Evolutionary conservation across 2,113 vertebrate species (phyloP).

Genomic region (Acrocephalus kingi): DNA sequence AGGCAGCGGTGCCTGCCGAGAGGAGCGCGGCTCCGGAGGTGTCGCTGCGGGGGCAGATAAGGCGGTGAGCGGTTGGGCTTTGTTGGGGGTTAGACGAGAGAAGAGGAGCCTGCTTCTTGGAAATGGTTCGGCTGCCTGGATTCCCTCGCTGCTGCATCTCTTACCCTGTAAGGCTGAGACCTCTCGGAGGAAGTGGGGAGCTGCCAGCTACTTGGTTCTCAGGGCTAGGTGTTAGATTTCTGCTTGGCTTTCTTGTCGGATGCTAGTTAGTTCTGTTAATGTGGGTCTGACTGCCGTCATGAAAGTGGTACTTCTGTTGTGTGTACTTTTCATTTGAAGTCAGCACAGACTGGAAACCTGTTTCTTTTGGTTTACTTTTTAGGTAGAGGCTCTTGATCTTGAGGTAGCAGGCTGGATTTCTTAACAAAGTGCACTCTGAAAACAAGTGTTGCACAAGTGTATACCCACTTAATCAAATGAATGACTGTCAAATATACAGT

Average conservation of each 20-base stretch:
- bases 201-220: conserved; percentile 58
- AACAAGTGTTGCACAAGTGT: not conserved
- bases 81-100: not conserved
- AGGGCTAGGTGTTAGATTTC: conserved; percentile 25
- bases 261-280: not conserved
- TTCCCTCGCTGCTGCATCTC: conserved; percentile 49
- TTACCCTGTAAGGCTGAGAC: not conserved
- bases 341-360: not conserved
- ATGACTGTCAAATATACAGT: not conserved
- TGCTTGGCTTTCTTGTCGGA: not conserved
- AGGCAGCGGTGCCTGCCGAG: not conserved
- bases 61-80: conserved; percentile 55
- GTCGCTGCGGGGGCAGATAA: not conserved
- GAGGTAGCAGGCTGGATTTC: not conserved
- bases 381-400: conserved; percentile 3
- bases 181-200: conserved; percentile 75
- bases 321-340: conserved; percentile 5
- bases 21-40: not conserved
- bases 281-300: not conserved
- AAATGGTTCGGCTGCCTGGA: conserved; percentile 66
- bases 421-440: not conserved
- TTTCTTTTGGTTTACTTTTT: conserved; percentile 41
- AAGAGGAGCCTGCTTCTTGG: conserved; percentile 65
- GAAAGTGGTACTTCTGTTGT: not conserved
- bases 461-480: not conserved